Percentiles rank a stretch among this genome's conserved stretches.
Conservation (phyloP, 2,888 invertebrate species). For the Callosobruchus maculatus region DNA sequence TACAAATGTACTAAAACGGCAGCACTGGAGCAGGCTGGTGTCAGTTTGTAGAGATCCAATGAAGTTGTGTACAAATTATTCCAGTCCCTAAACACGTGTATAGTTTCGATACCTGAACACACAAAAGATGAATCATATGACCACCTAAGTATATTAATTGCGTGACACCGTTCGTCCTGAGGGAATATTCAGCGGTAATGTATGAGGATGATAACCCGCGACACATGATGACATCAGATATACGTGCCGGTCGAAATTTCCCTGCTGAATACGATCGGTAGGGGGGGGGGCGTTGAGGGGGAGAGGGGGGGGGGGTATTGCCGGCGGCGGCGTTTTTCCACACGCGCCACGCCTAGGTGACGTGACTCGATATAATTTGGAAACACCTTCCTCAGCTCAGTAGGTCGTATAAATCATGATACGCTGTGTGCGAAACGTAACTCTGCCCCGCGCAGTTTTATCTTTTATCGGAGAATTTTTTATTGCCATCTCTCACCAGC, state of each 20-base stretch:
- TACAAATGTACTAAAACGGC: too few relatives aligned
- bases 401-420: not conserved
- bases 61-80: too few relatives aligned
- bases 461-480: not conserved
- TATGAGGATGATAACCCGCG: not conserved
- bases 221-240: not conserved
- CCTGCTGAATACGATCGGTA: not conserved
- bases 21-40: too few relatives aligned
- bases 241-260: not conserved
- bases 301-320: not conserved
- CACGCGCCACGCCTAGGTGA: not conserved
- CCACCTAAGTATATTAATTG: not conserved
- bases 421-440: not conserved
- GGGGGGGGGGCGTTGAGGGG: not conserved
- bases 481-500: not conserved
- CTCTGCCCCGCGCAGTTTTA: not conserved
- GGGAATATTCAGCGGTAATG: not conserved
- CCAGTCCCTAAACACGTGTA: too few relatives aligned
- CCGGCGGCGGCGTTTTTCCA: not conserved
- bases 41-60: too few relatives aligned
- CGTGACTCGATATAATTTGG: conserved; percentile 4
- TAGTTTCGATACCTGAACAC: too few relatives aligned
- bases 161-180: not conserved
- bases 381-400: not conserved
- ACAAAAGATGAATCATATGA: not conserved